Evolutionary conservation across 2,797 vertebrate genomes (phyloP).

Genomic region (Oreonectes daqikongensis): DNA sequence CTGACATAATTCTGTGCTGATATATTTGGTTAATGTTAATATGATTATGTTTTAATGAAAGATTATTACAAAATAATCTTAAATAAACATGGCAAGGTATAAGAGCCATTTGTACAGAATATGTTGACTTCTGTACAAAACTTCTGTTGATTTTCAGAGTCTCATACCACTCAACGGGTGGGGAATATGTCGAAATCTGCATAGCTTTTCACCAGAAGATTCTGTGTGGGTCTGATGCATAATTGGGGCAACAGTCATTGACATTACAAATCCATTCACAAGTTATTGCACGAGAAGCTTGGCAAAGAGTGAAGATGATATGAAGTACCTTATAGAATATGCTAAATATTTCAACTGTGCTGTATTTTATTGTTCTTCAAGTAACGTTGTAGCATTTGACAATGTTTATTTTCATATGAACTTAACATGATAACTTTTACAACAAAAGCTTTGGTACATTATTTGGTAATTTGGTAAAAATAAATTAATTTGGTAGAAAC

Average conservation of each 20-base stretch:
- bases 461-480: slow-evolving; percentile 49
- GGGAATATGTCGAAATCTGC: slow-evolving; percentile 6
- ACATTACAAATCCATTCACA: slow-evolving; percentile 3
- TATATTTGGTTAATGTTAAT: too few relatives aligned
- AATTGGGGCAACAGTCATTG: slow-evolving; percentile 4
- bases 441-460: slow-evolving; percentile 67
- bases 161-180: too few relatives aligned
- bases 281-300: not conserved
- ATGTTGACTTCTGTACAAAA: not conserved
- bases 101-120: not conserved
- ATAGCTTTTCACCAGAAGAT: not conserved
- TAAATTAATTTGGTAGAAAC: slow-evolving; percentile 13
- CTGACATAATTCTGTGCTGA: too few relatives aligned
- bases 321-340: not conserved
- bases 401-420: not conserved
- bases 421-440: not conserved
- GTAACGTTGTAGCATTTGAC: slow-evolving; percentile 10
- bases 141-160: too few relatives aligned
- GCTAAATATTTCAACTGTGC: not conserved
- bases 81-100: not conserved
- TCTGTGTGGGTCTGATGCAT: slow-evolving; percentile 14
- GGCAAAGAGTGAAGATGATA: not conserved
- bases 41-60: too few relatives aligned
- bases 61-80: not conserved
- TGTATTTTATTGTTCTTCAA: too few relatives aligned